Evolutionary conservation across 2,888 invertebrate genomes (phyloP).

Genomic region (Tineola bisselliella): DNA sequence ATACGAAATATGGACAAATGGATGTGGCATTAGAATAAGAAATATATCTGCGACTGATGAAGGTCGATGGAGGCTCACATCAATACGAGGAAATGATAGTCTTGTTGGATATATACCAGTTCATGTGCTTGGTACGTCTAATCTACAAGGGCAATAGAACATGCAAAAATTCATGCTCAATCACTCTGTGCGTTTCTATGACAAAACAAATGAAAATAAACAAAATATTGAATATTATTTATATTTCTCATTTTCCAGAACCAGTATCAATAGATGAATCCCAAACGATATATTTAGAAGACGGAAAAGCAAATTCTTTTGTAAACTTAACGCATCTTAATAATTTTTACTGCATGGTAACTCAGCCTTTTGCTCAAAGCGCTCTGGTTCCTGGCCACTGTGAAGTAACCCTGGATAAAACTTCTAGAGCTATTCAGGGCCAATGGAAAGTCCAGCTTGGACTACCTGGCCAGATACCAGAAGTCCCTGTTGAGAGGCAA

Average conservation of each 20-base stretch:
- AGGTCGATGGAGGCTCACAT: constrained; percentile 55
- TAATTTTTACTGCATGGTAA: constrained; percentile 43
- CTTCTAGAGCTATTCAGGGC: constrained; percentile 53
- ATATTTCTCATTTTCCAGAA: constrained; percentile 27
- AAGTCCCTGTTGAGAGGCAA: constrained; percentile 37
- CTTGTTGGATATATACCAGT: constrained; percentile 49
- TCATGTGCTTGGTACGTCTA: constrained; percentile 34
- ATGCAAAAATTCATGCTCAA: neutral
- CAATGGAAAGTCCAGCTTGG: constrained; percentile 54
- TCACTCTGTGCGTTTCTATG: too few relatives aligned
- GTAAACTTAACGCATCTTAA: constrained; percentile 34
- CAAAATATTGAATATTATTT: too few relatives aligned
- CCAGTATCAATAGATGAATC: constrained; percentile 25
- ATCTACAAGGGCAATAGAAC: neutral
- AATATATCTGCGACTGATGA: constrained; percentile 34
- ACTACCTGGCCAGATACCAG: constrained; percentile 47
- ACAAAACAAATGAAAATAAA: too few relatives aligned
- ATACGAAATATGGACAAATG: constrained; percentile 39
- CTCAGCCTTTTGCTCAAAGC: constrained; percentile 47
- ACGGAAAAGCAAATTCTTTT: constrained; percentile 30
- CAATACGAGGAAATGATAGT: constrained; percentile 27
- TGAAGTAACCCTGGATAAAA: constrained; percentile 38
- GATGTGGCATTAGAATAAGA: constrained; percentile 48
- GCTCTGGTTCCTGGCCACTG: constrained; percentile 48
- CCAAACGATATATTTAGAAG: constrained; percentile 35